Evolutionary conservation across 2,888 invertebrate genomes (phyloP).

Genomic region (Diploptera punctata): DNA sequence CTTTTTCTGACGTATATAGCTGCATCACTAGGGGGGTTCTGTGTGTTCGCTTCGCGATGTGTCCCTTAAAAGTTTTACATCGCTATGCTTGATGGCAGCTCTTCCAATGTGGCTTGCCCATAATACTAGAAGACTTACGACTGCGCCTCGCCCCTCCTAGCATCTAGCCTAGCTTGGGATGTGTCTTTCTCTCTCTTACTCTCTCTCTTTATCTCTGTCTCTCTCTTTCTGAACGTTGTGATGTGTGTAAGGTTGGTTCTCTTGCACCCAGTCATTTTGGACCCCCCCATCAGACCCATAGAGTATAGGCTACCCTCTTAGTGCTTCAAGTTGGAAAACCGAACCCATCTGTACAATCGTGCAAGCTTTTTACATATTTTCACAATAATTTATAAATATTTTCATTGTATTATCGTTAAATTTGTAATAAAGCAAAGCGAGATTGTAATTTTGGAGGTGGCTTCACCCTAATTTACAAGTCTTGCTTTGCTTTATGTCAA

Average conservation of each 20-base stretch:
- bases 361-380: constrained; percentile 13
- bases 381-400: not conserved
- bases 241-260: constrained; percentile 27
- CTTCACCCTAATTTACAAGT: not conserved
- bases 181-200: constrained; percentile 19
- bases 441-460: not conserved
- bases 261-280: constrained; percentile 28
- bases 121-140: constrained; percentile 67
- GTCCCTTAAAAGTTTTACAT: constrained; percentile 45
- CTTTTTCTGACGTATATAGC: constrained; percentile 31
- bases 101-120: constrained; percentile 71
- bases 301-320: constrained; percentile 27
- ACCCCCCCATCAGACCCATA: constrained; percentile 29
- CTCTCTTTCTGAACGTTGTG: constrained; percentile 30
- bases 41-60: constrained; percentile 39
- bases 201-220: constrained; percentile 10
- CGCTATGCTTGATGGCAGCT: constrained; percentile 68
- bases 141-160: constrained; percentile 60
- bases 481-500: constrained; percentile 4
- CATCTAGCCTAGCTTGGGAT: constrained; percentile 21
- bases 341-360: constrained; percentile 14
- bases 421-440: not conserved
- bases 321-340: constrained; percentile 23
- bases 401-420: not conserved
- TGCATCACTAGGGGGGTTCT: constrained; percentile 23